Conservation (phyloP, 2,113 vertebrate species). For the Semicossyphus pulcher region DNA sequence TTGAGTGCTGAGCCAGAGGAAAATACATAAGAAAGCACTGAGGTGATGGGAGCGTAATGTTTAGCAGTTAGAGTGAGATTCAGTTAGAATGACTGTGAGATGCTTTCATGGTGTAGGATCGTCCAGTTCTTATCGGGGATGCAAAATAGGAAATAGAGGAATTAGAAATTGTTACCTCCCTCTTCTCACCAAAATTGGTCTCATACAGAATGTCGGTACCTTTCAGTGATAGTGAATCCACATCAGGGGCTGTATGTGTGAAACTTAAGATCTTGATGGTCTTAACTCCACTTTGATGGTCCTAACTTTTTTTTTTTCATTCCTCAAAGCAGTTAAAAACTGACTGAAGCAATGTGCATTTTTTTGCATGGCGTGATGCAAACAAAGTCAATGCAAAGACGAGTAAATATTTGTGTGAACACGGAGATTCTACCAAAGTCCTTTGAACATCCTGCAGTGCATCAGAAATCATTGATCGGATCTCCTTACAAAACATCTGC, state of each 20-base stretch:
- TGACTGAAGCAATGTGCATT: too few species aligned
- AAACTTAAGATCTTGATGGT: neutral
- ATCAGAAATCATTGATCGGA: too few species aligned
- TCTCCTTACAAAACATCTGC: too few species aligned
- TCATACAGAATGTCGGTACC: too few species aligned
- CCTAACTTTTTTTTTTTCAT: neutral
- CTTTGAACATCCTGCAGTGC: too few species aligned
- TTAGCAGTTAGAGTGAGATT: conserved; percentile 24
- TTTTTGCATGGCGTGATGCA: too few species aligned
- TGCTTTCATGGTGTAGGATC: neutral
- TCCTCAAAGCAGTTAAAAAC: too few species aligned
- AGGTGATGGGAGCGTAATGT: conserved; percentile 23
- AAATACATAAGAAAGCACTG: conserved; percentile 45
- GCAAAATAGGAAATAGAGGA: neutral
- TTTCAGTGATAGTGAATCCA: neutral
- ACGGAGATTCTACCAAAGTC: too few species aligned
- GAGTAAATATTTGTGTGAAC: too few species aligned
- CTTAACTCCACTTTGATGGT: neutral
- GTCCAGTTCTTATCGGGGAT: neutral
- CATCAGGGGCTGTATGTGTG: neutral
- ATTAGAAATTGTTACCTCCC: neutral
- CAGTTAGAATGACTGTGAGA: neutral
- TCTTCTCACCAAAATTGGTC: too few species aligned
- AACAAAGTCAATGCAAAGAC: too few species aligned
- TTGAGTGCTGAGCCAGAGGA: conserved; percentile 41